A percentile compares a stretch with the other conserved stretches of the same genome.
Evolutionary conservation across 2,888 invertebrate species (phyloP).

Genomic region (Cistogaster globosa): DNA sequence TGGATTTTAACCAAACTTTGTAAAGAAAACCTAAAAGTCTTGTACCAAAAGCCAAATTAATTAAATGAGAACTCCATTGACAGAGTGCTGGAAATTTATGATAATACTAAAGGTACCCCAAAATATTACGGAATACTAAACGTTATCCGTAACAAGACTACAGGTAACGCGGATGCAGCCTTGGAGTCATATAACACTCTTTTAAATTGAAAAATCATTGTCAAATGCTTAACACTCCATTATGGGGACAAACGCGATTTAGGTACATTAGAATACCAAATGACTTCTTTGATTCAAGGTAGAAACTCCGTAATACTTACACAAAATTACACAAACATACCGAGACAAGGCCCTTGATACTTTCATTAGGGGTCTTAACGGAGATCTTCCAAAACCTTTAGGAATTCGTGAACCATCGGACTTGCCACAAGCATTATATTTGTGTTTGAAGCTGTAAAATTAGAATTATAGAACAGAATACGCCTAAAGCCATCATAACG

Average conservation of each 20-base stretch:
- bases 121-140: too few relatives aligned
- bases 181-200: too few relatives aligned
- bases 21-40: too few relatives aligned
- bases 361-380: too few relatives aligned
- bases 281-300: background rate
- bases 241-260: constrained; percentile 1
- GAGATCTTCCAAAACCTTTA: background rate
- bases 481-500: background rate
- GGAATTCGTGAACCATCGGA: constrained; percentile 16
- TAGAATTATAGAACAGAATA: constrained; percentile 9
- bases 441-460: constrained; percentile 10
- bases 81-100: too few relatives aligned
- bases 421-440: constrained; percentile 8
- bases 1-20: too few relatives aligned
- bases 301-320: background rate
- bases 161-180: too few relatives aligned
- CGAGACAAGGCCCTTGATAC: background rate
- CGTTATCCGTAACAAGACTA: too few relatives aligned
- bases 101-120: too few relatives aligned
- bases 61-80: too few relatives aligned
- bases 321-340: background rate
- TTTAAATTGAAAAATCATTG: background rate
- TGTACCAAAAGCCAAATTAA: too few relatives aligned
- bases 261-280: background rate
- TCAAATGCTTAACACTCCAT: background rate